Conservation (phyloP, 2,113 vertebrate species). For the Cryptomyrus ogoouensis region DNA sequence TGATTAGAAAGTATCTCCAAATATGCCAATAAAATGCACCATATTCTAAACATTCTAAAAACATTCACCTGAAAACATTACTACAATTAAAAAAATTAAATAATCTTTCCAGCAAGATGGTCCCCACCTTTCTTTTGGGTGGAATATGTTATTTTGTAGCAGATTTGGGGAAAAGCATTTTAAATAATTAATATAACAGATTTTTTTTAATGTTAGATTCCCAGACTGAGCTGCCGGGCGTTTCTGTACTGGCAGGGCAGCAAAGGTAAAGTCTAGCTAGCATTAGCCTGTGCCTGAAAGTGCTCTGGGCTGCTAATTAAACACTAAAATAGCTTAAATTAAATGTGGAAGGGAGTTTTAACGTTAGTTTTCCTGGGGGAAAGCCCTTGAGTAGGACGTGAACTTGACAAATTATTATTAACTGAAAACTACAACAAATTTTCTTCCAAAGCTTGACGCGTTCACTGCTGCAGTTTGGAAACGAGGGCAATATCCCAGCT, state of each 20-base stretch:
- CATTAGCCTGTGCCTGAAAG: neutral
- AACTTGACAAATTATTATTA: neutral
- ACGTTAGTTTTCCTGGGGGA: neutral
- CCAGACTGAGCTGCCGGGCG: neutral
- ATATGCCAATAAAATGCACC: neutral
- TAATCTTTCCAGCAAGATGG: neutral
- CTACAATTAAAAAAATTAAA: neutral
- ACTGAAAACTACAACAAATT: neutral
- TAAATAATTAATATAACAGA: neutral
- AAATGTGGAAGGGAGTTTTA: neutral
- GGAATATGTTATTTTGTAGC: neutral
- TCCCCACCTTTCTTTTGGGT: neutral
- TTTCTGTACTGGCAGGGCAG: neutral
- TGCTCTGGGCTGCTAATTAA: neutral
- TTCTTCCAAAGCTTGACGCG: neutral
- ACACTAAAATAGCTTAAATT: neutral
- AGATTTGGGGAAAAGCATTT: neutral
- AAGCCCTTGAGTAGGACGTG: neutral
- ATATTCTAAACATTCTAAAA: neutral
- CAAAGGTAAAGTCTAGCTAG: neutral
- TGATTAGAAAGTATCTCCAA: neutral
- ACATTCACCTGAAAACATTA: neutral
- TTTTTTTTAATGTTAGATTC: neutral
- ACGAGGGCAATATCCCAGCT: neutral
- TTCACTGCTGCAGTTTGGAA: neutral